Evolutionary conservation across 2,888 invertebrate species (phyloP).

Genomic region (Eristalis tenax): DNA sequence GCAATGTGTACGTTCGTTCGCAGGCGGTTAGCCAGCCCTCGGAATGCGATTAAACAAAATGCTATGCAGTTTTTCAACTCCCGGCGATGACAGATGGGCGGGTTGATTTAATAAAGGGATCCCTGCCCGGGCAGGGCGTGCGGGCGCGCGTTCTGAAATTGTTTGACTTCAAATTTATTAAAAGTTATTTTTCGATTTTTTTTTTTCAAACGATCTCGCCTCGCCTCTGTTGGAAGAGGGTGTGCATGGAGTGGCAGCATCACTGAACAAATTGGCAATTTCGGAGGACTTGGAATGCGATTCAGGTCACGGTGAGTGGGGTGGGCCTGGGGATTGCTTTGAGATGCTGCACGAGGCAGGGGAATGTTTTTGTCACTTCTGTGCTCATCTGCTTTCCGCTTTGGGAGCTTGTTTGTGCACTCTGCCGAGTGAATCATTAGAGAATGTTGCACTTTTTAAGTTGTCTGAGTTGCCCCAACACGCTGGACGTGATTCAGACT

Average conservation of each 20-base stretch:
- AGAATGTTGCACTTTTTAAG: no score
- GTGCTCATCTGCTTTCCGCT: background rate
- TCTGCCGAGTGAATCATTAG: background rate
- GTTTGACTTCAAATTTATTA: slow-evolving; percentile 30
- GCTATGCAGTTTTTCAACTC: slow-evolving; percentile 50
- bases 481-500: no score
- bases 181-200: background rate
- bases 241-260: background rate
- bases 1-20: background rate
- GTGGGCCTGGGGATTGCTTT: background rate
- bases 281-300: background rate
- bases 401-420: background rate
- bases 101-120: slow-evolving; percentile 59
- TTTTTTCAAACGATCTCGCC: background rate
- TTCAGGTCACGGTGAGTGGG: background rate
- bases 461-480: no score
- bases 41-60: slow-evolving; percentile 47
- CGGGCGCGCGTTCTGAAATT: background rate
- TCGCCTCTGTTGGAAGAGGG: background rate
- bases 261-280: background rate
- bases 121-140: background rate
- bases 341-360: background rate
- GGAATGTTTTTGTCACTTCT: background rate
- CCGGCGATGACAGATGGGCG: slow-evolving; percentile 45
- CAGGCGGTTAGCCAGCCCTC: slow-evolving; percentile 45